These are phyloP conservation scores for Yasuhikotakia modesta DNA, from an alignment of 2,797 vertebrate genomes.

Conservation along the genomic window DNA sequence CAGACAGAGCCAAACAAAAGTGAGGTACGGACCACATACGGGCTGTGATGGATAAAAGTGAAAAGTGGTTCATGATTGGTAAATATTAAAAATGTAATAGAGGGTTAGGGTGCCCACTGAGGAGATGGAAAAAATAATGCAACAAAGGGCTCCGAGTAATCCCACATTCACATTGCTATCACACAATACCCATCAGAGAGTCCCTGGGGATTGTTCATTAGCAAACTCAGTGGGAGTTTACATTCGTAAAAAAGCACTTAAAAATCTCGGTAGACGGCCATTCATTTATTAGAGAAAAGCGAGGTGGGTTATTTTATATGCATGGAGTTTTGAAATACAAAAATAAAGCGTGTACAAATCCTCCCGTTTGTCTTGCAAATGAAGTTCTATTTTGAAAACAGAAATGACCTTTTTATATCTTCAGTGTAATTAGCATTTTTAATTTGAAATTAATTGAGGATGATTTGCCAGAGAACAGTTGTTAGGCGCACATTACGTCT, in stretches of 20 bases:
- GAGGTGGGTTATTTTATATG: conserved; percentile 46
- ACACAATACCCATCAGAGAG: conserved; percentile 69
- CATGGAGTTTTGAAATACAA: conserved; percentile 36
- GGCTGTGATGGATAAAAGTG: conserved; percentile 20
- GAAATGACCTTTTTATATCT: conserved; percentile 10
- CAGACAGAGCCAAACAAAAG: conserved; percentile 17
- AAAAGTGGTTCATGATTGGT: conserved; percentile 64
- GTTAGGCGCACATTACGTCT: conserved; percentile 21
- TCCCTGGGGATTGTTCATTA: conserved; percentile 79
- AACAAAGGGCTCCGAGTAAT: conserved; percentile 66
- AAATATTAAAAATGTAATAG: conserved; percentile 73
- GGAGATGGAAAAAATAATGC: conserved; percentile 61
- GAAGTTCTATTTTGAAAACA: conserved; percentile 4
- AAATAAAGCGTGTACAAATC: background rate
- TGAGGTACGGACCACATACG: background rate
- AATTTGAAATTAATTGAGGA: conserved; percentile 50
- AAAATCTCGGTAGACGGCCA: conserved; percentile 64
- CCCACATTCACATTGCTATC: conserved; percentile 69
- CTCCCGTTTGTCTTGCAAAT: background rate
- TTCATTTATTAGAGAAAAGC: conserved; percentile 47
- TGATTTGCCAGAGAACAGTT: conserved; percentile 12
- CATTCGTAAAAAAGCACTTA: conserved; percentile 61
- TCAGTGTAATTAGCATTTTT: conserved; percentile 27
- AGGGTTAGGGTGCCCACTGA: conserved; percentile 62
- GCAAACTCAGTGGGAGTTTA: conserved; percentile 74